Evolutionary conservation across 2,888 invertebrate species (phyloP), one percentile per base, ranked within the genome.

Genomic region (Cybosia mesomella): DNA sequence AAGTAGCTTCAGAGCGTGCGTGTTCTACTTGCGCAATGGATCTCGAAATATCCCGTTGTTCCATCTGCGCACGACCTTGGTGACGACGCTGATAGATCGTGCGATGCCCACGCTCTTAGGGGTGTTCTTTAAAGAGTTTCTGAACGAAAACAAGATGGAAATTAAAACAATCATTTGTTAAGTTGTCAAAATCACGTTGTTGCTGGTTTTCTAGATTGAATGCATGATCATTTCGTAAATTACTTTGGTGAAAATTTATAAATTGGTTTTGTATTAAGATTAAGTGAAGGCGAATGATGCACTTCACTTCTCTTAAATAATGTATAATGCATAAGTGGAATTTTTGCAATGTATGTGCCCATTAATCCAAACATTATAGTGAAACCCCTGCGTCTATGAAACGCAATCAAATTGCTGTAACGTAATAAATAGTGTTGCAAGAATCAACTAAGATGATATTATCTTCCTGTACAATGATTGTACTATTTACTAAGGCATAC

Each of bases 41-140:
- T 78, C 86, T 83, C 73, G 83, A 89, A 91, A 92, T 91, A 91
- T 82, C 79, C 77, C 74, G 79, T 77, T 75, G 79, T 84, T 81
- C 84, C 83, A 83, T 82, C 81, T 80, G 84, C 85, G 80, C 74
- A 73, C 84, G 92, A 89, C 93, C 92, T 93, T 93, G 92, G 83
- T 87, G 90, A 89, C 89, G 89, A 85, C 90, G 87, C 85, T 88
- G 91, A 90, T 88, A 85, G 89, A 93, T 92, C 79, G 85, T 73
- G 77, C 73, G 71, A 53, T 73, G 72, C 81, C 77, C 79, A 79
- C 81, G 79, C 80, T 72, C 70, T 68, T 60, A 65, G 62, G 54
- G 66, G 53, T 70, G 59, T 59, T 58, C 70, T 70, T 66, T 55
- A 62, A 66, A 62, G 58, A 54, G 58, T 21, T 54, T 39, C 9